Evolutionary conservation across 1,140 invertebrate species (phyloP).

Genomic region (Pogonognathellus flavescens): DNA sequence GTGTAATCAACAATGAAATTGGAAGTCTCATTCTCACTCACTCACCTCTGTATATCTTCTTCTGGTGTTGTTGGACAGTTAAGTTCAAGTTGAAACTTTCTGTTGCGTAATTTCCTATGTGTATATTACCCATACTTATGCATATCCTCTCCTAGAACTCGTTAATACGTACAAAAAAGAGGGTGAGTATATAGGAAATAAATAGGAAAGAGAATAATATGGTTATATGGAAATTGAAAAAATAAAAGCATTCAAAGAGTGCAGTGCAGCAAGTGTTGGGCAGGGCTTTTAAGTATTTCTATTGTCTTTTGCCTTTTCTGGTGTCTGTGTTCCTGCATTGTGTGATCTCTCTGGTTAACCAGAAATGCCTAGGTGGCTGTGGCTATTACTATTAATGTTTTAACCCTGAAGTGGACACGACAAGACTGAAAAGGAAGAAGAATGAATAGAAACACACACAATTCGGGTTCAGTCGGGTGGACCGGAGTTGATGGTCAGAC

Average conservation of each 20-base stretch:
- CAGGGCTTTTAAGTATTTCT: conserved; percentile 1
- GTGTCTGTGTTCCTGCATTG: neutral
- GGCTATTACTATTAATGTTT: neutral
- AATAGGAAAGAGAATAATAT: too few species aligned
- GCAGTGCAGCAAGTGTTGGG: neutral
- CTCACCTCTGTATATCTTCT: conserved; percentile 6
- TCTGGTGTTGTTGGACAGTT: conserved; percentile 17
- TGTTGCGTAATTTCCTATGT: neutral
- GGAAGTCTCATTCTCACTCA: neutral
- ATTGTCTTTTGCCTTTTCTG: conserved; percentile 3
- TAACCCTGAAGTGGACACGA: neutral
- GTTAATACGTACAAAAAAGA: too few species aligned
- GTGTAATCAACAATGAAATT: conserved; percentile 12
- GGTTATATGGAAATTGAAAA: too few species aligned
- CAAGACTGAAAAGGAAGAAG: neutral
- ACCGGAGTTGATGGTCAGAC: too few species aligned
- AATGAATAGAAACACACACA: neutral
- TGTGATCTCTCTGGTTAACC: neutral
- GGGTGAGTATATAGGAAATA: too few species aligned
- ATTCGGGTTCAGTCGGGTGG: neutral
- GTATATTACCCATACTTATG: neutral
- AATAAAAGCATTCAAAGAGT: neutral
- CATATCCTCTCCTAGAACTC: too few species aligned
- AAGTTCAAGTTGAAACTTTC: neutral
- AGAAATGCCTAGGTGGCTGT: too few species aligned